A percentile compares a stretch with the other conserved stretches of the same genome.
phyloP scores from a whole-genome alignment of 2,113 vertebrate genomes.

The Corvus moneduloides region DNA sequence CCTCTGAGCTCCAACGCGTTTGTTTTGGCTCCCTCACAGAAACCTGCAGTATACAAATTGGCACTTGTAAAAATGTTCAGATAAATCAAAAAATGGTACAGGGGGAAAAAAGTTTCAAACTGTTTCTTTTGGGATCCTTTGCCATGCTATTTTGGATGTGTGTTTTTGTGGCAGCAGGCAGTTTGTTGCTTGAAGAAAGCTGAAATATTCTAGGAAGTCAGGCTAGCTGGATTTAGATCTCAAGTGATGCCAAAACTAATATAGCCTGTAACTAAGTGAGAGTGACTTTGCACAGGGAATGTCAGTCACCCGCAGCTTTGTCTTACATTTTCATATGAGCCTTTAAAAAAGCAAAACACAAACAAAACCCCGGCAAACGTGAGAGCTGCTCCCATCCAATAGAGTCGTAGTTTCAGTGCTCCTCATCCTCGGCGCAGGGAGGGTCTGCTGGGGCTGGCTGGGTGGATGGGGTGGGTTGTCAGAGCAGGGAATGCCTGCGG shows the following conservation, averaged over 20 bases:
- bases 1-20: conserved; percentile 39
- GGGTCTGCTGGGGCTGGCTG: not conserved
- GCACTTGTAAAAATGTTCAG: conserved; percentile 58
- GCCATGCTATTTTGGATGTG: conserved; percentile 39
- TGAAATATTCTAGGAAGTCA: conserved; percentile 63
- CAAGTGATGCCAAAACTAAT: conserved; percentile 56
- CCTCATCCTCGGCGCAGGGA: not conserved
- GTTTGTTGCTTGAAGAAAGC: conserved; percentile 54
- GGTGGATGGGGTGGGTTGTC: not conserved
- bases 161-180: conserved; percentile 62
- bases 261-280: conserved; percentile 45
- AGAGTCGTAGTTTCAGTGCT: not conserved
- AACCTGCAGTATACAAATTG: conserved; percentile 57
- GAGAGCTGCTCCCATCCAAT: not conserved
- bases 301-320: conserved; percentile 57
- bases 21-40: conserved; percentile 53
- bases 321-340: conserved; percentile 9
- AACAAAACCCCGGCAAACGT: conserved; percentile 4
- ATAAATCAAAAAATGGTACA: conserved; percentile 53
- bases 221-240: conserved; percentile 48
- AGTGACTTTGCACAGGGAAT: conserved; percentile 45
- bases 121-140: conserved; percentile 62
- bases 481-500: not conserved
- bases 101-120: conserved; percentile 1
- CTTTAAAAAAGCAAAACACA: conserved; percentile 26